Evolutionary conservation across 2,888 invertebrate species (phyloP), one percentile per base, ranked within the genome.

Genomic region (Melikaiella ostensackeni): DNA sequence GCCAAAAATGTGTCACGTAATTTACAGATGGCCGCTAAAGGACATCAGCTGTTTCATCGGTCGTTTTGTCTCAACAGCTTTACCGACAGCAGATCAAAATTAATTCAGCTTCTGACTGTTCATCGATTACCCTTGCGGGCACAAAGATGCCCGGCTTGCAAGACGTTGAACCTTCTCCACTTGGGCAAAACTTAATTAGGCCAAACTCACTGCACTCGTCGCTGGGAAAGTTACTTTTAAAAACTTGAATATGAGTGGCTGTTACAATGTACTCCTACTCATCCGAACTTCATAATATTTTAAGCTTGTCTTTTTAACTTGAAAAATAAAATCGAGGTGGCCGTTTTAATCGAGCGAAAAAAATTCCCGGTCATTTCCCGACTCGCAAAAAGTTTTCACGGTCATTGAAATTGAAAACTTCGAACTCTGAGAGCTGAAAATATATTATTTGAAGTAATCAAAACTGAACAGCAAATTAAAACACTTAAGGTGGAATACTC

Each of bases 111-210:
- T 70, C 46, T 70, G 70, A 70, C 30, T 50, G 70, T 50, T 50
- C 46, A 70, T 70, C 70, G 70, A 70, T 70, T 70, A 70, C 50
- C 70, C 70, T 70, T 70, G 50, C 30, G 27, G 70, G 30, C 30
- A 50, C 30, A 70, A 70, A 70, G 70, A 70, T 70, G 50, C 70
- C 46, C 30, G 33, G n/a, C 46, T 21, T 70, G 50, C 19, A 70
- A 70, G 70, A 70, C 70, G 50, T 70, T 70, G 50, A 70, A 70
- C 70, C 70, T 70, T 70, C n/a, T 46, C 46, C 70, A 70, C 46
- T 70, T 70, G 50, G 70, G 27, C 70, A 50, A 70, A 70, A 70
- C 27, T 70, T 70, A 70, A 50, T 70, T 70, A 70, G 50, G 66
- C 66, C 66, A 70, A 50, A 50, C 50, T 70, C 46, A 50, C 33